Base-by-base conservation (phyloP, 2,888 invertebrate species). In the Parelbella ahira region DNA sequence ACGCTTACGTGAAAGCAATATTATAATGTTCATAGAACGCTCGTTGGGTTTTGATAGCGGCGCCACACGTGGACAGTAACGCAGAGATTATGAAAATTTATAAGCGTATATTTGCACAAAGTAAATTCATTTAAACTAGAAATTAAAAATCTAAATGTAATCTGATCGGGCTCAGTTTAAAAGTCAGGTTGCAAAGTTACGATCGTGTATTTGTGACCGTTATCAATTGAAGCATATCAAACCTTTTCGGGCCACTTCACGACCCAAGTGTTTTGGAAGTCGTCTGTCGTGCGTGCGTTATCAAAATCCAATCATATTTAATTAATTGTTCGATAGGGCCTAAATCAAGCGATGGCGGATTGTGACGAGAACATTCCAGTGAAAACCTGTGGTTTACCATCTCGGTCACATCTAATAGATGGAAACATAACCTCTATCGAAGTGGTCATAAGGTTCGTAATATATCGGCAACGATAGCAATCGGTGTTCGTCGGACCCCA, bases 341-440 rank as follows among this genome's bases (percentile, higher is more conserved):
- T 68, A 67, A 34, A 41, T 39, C 2, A 5, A 33, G 19, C 8
- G 8, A 72, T 72, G 72, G 74, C 64, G 71, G 61, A 65, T 66
- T 64, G 68, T 67, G 62, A 57, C 61, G 67, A 58, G 75, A 70
- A 80, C 83, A 82, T 82, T 84, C 83, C 84, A 83, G 79, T 77
- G 75, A 75, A 45, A 47, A 42, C 44, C 28, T 28, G 3, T 36
- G 53, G 53, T 47, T 46, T 47, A 33, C 37, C 46, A 55, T 48
- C 50, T 58, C 56, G 50, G 49, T 47, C 46, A 33, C 46, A 47
- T 21, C 18, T 39, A 39, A 28, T 44, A 42, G 25, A 41, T 27
- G 43, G 33, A 39, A 37, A 24, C 3, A 8, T 44, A 36, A 24
- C 30, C 44, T 36, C 44, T 52, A 38, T 45, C 24, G 11, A 24